phyloP scores from a whole-genome alignment of 1,140 invertebrate species.

The Papilio xuthus region DNA sequence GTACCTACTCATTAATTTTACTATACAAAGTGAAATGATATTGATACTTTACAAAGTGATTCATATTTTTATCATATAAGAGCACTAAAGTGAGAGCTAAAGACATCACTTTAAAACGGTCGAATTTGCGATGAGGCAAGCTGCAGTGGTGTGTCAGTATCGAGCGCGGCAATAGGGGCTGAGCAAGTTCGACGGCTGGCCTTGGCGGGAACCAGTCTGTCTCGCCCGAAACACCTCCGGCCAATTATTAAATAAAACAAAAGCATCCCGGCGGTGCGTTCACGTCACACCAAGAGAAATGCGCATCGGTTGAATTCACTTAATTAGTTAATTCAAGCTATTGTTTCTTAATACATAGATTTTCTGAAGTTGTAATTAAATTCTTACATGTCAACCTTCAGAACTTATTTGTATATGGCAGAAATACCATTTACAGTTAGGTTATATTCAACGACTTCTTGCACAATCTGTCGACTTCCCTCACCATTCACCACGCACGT shows the following conservation, averaged over 20 bases:
- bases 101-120: constrained; percentile 20
- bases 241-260: constrained; percentile 82
- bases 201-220: constrained; percentile 75
- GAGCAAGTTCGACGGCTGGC: constrained; percentile 76
- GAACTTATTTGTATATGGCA: too few relatives aligned
- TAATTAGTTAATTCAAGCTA: constrained; percentile 65
- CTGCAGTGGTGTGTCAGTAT: constrained; percentile 40
- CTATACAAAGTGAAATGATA: too few relatives aligned
- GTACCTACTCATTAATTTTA: too few relatives aligned
- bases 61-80: neutral
- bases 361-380: constrained; percentile 13
- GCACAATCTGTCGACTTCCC: constrained; percentile 23
- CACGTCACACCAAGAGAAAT: constrained; percentile 69
- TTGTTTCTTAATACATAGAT: constrained; percentile 7
- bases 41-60: neutral
- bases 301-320: constrained; percentile 64
- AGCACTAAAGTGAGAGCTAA: neutral
- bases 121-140: constrained; percentile 40
- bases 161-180: constrained; percentile 54
- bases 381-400: constrained; percentile 36
- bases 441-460: constrained; percentile 12
- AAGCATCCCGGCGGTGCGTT: constrained; percentile 69
- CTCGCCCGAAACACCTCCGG: constrained; percentile 76
- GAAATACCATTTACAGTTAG: neutral
- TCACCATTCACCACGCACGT: constrained; percentile 67